Evolutionary conservation across 2,797 vertebrate genomes (phyloP), one percentile per base, ranked within the genome.

Genomic region (Rallus crepitans): DNA sequence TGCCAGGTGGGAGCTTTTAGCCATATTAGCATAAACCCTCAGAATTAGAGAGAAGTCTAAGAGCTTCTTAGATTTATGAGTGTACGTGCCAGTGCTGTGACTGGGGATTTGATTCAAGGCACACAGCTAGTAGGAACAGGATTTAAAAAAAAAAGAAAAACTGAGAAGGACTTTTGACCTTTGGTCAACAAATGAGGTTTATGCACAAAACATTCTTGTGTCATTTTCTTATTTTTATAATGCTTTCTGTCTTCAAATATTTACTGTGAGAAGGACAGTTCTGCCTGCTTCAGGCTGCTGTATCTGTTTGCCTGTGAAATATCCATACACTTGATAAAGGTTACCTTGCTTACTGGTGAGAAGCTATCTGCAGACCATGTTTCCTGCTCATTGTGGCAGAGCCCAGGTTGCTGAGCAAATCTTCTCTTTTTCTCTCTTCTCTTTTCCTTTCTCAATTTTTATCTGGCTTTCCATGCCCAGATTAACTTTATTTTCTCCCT

Each of bases 271-370:
- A 85, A 23, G 39, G n/a, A 55, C 65, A 80, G 23, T 78, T 85
- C 24, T 66, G 50, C 78, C 68, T 90, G 64, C 45, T 78, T 63
- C 45, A 71, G 70, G 57, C 55, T 76, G 11, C 42, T 78, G 1
- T 88, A 89, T 86, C 71, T 92, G 52, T 77, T 92, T 23, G 7
- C 42, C 60, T 50, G 63, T 91, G 76, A 92, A 92, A 76, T 90
- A 82, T 52, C 82, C 25, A 48, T 6, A 13, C 78, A 15, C 31
- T 86, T 72, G 31, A 47, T 86, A 68, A 89, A 61, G 45, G 72
- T 12, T 87, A 70, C 66, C 24, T 91, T 94, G 47, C 27, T 92
- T 60, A 35, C n/a, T 57, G 40, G 37, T 91, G 72, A 88, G 66
- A 93, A 91, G 39, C 40, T 4, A 2, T 60, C 64, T 91, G 42